Conservation (phyloP, 1,140 invertebrate species). For the Drosophila takahashii region DNA sequence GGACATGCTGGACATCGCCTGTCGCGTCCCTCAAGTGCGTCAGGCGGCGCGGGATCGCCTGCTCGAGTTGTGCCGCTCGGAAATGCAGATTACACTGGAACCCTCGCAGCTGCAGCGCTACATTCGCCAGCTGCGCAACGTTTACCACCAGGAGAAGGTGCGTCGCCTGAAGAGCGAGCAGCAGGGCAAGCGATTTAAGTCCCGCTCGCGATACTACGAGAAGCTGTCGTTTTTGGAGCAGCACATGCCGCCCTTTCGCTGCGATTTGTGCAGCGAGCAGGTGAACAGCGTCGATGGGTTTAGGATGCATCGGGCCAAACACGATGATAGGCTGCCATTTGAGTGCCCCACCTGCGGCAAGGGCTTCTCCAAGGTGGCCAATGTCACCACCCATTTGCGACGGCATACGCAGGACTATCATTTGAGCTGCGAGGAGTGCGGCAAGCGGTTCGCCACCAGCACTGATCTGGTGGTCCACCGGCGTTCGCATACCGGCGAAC, state of each 20-base stretch:
- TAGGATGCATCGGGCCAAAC: slow-evolving; percentile 47
- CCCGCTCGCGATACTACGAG: slow-evolving; percentile 23
- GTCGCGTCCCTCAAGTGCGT: slow-evolving; percentile 36
- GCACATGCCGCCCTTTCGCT: slow-evolving; percentile 50
- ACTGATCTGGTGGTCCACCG: slow-evolving; percentile 50
- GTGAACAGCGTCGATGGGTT: slow-evolving; percentile 40
- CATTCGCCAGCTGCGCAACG: slow-evolving; percentile 17
- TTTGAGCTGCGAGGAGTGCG: slow-evolving; percentile 54
- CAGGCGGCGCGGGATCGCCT: slow-evolving; percentile 27
- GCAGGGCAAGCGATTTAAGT: neutral
- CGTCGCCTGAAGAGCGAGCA: slow-evolving; percentile 18
- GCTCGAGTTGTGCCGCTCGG: slow-evolving; percentile 34
- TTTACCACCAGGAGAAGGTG: slow-evolving; percentile 31
- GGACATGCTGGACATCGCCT: slow-evolving; percentile 48
- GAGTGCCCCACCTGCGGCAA: slow-evolving; percentile 46
- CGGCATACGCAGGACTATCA: slow-evolving; percentile 51
- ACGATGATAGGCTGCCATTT: slow-evolving; percentile 52
- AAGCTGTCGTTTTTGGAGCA: slow-evolving; percentile 37
- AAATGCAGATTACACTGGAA: slow-evolving; percentile 22
- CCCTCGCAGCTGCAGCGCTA: slow-evolving; percentile 24
- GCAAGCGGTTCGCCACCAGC: slow-evolving; percentile 49
- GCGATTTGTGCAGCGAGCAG: slow-evolving; percentile 38
- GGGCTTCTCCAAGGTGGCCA: slow-evolving; percentile 47
- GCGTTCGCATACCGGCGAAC: slow-evolving; percentile 54
- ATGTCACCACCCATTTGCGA: slow-evolving; percentile 49